A percentile compares a stretch with the other conserved stretches of the same genome.
Evolutionary conservation across 2,797 vertebrate genomes (phyloP).

Genomic region (Apodemus agrarius): DNA sequence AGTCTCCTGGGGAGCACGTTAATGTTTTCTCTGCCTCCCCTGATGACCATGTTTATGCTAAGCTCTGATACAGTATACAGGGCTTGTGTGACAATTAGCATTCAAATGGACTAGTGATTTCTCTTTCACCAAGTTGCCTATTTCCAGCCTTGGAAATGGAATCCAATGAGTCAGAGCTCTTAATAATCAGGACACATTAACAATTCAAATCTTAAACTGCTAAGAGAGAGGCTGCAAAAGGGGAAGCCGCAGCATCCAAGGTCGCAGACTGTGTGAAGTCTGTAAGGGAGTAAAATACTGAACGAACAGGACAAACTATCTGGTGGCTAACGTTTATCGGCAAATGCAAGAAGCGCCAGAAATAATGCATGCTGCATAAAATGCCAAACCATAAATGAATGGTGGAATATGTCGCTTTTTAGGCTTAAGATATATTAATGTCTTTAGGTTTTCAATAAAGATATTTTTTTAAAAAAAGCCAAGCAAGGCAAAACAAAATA

Average conservation of each 20-base stretch:
- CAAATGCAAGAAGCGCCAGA: conserved; percentile 17
- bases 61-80: conserved; percentile 75
- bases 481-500: conserved; percentile 25
- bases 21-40: conserved; percentile 65
- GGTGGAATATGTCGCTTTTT: not conserved
- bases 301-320: conserved; percentile 1
- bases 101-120: conserved; percentile 79
- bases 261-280: not conserved
- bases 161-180: conserved; percentile 65
- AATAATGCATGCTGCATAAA: not conserved
- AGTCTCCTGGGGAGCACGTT: conserved; percentile 69
- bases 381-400: not conserved
- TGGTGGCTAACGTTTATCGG: not conserved
- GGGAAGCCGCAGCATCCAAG: not conserved
- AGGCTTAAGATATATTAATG: not conserved
- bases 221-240: conserved; percentile 44
- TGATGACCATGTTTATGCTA: conserved; percentile 75
- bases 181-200: conserved; percentile 77
- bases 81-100: conserved; percentile 75
- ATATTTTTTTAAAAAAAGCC: conserved; percentile 7
- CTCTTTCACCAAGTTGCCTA: conserved; percentile 65
- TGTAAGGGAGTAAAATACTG: conserved; percentile 31
- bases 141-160: conserved; percentile 70
- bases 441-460: not conserved
- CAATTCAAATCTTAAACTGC: conserved; percentile 75